Conservation (phyloP, 2,797 vertebrate genomes). For the Phalanger gymnotis region DNA sequence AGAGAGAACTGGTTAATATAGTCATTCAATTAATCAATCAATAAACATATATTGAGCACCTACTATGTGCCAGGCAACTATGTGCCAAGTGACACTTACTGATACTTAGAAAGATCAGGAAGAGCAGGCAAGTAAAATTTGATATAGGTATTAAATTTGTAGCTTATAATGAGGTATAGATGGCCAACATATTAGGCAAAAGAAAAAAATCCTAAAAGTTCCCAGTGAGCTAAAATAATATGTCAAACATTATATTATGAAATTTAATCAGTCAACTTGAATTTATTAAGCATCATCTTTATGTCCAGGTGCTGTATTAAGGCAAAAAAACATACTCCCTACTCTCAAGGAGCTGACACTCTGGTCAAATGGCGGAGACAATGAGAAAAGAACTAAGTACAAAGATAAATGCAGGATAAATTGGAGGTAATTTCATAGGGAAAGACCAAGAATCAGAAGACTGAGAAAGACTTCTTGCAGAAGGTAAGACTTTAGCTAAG, state of each 20-base stretch:
- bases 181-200: background rate
- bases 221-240: background rate
- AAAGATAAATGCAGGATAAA: background rate
- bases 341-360: background rate
- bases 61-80: too few species aligned
- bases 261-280: background rate
- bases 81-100: too few species aligned
- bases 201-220: background rate
- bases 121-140: too few species aligned
- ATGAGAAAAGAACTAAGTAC: background rate
- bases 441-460: background rate
- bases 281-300: background rate
- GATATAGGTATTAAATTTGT: background rate
- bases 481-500: background rate
- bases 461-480: background rate
- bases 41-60: too few species aligned
- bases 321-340: background rate
- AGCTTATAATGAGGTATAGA: background rate
- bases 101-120: too few species aligned
- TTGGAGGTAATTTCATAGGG: background rate
- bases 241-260: background rate
- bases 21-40: too few species aligned
- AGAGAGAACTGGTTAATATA: too few species aligned
- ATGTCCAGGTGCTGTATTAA: background rate
- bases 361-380: background rate